These are phyloP conservation scores for Carlito syrichta DNA, from an alignment of 2,113 vertebrate genomes.

Conservation along the genomic window DNA sequence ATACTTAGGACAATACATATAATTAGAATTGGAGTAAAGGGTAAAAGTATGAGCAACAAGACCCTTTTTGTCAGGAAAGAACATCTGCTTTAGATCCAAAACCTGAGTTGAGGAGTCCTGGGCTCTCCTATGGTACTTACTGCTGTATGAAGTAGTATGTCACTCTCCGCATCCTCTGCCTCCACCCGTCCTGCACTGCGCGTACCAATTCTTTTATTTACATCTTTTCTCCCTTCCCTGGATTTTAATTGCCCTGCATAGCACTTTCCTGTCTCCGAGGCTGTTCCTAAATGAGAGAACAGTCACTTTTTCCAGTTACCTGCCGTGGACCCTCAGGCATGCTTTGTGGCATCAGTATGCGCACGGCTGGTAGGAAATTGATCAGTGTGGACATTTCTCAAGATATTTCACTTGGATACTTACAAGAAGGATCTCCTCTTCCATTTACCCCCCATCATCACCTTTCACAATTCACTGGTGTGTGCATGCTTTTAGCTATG, in stretches of 20 bases:
- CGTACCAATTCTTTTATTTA: not conserved
- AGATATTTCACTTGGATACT: not conserved
- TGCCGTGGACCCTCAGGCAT: not conserved
- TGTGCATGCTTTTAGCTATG: not conserved
- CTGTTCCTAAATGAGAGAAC: not conserved
- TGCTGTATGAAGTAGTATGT: rapidly evolving
- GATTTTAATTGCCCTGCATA: not conserved
- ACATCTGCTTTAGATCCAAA: not conserved
- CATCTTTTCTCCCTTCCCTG: not conserved
- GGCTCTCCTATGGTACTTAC: not conserved
- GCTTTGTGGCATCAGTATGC: not conserved
- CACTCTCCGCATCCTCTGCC: not conserved
- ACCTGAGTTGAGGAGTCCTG: not conserved
- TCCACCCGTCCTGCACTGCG: rapidly evolving
- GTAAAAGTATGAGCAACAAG: too few species aligned
- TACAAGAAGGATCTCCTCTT: not conserved
- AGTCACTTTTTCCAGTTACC: rapidly evolving
- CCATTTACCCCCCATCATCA: not conserved
- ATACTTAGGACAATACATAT: not conserved
- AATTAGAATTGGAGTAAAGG: not conserved
- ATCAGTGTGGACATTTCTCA: not conserved
- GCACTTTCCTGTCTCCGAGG: not conserved
- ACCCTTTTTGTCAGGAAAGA: too few species aligned
- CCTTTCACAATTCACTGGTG: not conserved
- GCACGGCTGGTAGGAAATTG: too few species aligned